A percentile compares a stretch with the other conserved stretches of the same genome.
Evolutionary conservation across 2,888 invertebrate genomes (phyloP).

Genomic region (Blastobasis lacticolella): DNA sequence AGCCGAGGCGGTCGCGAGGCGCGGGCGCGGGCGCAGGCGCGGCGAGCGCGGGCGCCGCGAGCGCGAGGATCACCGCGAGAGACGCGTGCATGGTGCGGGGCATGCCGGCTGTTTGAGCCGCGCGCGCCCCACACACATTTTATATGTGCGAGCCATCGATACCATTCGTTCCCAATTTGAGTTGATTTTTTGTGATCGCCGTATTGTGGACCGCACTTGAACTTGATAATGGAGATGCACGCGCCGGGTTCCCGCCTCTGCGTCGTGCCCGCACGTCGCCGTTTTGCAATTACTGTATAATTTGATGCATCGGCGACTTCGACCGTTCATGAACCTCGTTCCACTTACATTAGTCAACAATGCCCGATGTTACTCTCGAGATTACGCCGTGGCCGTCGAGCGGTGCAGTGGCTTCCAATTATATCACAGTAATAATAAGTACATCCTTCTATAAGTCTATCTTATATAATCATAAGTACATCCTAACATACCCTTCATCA

Average conservation of each 20-base stretch:
- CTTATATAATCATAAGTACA: no score
- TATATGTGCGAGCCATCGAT: constrained; percentile 67
- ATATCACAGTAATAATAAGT: constrained; percentile 17
- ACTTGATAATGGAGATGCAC: constrained; percentile 48
- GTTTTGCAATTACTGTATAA: constrained; percentile 39
- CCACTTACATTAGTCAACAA: constrained; percentile 59
- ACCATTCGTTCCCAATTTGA: constrained; percentile 66
- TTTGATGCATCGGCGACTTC: constrained; percentile 49
- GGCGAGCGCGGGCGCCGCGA: constrained; percentile 39
- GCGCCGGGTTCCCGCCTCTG: constrained; percentile 19
- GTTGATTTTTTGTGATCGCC: constrained; percentile 47
- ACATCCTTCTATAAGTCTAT: no score
- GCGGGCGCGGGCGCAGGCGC: constrained; percentile 25
- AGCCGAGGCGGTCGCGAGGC: constrained; percentile 50
- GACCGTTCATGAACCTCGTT: constrained; percentile 67
- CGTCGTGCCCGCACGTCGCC: constrained; percentile 16
- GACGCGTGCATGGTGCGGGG: constrained; percentile 67
- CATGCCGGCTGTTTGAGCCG: constrained; percentile 62
- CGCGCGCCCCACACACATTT: constrained; percentile 62
- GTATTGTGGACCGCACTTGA: constrained; percentile 47
- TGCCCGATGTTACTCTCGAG: constrained; percentile 40
- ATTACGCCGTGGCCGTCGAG: constrained; percentile 51
- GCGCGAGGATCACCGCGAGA: constrained; percentile 50
- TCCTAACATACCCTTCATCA: no score
- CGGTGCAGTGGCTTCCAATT: constrained; percentile 14